Evolutionary conservation across 2,888 invertebrate species (phyloP).

Genomic region (Netelia inedita): DNA sequence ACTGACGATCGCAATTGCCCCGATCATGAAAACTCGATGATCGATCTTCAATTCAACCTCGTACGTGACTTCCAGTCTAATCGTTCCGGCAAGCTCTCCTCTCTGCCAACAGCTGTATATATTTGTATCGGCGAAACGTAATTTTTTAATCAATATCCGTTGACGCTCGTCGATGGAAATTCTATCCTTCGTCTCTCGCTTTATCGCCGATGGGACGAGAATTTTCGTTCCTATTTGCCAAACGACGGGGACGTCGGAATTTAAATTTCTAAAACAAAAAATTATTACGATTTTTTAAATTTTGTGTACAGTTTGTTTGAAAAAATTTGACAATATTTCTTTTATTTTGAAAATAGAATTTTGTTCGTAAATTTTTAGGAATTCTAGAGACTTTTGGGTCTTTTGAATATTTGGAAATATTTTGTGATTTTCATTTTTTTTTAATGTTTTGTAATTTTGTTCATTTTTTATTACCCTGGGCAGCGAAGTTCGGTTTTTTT

Average conservation of each 20-base stretch:
- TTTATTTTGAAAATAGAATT: slow-evolving; percentile 3
- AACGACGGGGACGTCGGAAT: slow-evolving; percentile 86
- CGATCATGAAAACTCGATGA: slow-evolving; percentile 85
- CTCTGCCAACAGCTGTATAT: slow-evolving; percentile 90
- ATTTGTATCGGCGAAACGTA: slow-evolving; percentile 86
- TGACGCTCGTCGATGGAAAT: slow-evolving; percentile 87
- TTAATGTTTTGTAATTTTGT: slow-evolving; percentile 11
- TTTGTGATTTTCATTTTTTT: not conserved
- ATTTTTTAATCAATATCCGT: slow-evolving; percentile 86
- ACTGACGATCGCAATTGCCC: slow-evolving; percentile 83
- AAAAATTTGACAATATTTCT: not conserved
- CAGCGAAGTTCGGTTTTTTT: slow-evolving; percentile 84
- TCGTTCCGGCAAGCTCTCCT: slow-evolving; percentile 87
- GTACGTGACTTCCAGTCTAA: slow-evolving; percentile 87
- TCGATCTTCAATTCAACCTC: slow-evolving; percentile 85
- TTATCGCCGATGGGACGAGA: slow-evolving; percentile 86
- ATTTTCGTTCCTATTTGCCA: slow-evolving; percentile 87
- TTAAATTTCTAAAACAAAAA: slow-evolving; percentile 84
- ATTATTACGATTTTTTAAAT: not conserved
- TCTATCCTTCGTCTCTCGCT: slow-evolving; percentile 86
- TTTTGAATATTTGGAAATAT: not conserved
- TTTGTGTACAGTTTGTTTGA: slow-evolving; percentile 1
- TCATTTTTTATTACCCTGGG: slow-evolving; percentile 86
- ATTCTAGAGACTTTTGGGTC: not conserved
- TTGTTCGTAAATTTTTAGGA: not conserved